These are phyloP conservation scores for Drosophila ezoana DNA, from an alignment of 2,888 invertebrate genomes.

Conservation along the genomic window DNA sequence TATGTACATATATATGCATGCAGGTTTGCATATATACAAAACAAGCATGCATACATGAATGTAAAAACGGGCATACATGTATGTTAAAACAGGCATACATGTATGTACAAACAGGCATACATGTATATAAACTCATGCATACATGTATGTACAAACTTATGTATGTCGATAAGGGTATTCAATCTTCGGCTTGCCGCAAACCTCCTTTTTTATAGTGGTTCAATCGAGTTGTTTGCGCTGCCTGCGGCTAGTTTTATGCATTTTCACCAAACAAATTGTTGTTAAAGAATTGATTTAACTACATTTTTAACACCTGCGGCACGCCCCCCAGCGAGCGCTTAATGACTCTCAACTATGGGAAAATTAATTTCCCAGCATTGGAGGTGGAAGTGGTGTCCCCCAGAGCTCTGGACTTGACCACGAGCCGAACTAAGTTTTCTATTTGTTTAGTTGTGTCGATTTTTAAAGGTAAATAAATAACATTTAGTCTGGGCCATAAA, in stretches of 20 bases:
- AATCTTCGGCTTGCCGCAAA: neutral
- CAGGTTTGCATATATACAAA: too few species aligned
- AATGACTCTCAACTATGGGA: slow-evolving; percentile 53
- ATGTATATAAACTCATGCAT: too few species aligned
- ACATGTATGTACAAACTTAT: too few species aligned
- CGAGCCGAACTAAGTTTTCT: neutral
- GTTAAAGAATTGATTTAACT: slow-evolving; percentile 60
- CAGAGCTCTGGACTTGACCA: slow-evolving; percentile 17
- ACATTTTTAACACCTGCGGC: slow-evolving; percentile 73
- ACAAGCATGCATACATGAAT: too few species aligned
- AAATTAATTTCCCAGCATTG: slow-evolving; percentile 38
- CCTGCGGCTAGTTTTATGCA: slow-evolving; percentile 55
- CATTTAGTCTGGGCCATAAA: slow-evolving; percentile 72
- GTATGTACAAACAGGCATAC: too few species aligned
- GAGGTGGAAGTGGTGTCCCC: slow-evolving; percentile 13
- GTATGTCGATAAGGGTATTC: neutral
- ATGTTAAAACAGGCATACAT: too few species aligned
- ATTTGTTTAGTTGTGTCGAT: slow-evolving; percentile 49
- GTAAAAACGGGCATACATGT: too few species aligned
- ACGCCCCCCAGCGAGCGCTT: slow-evolving; percentile 43
- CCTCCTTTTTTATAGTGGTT: slow-evolving; percentile 5
- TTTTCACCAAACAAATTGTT: slow-evolving; percentile 67
- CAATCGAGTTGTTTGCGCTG: slow-evolving; percentile 26
- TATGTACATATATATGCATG: too few species aligned
- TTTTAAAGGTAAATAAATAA: slow-evolving; percentile 61